phyloP scores from a whole-genome alignment of 2,888 invertebrate genomes.

The Allolobophora icterica region DNA sequence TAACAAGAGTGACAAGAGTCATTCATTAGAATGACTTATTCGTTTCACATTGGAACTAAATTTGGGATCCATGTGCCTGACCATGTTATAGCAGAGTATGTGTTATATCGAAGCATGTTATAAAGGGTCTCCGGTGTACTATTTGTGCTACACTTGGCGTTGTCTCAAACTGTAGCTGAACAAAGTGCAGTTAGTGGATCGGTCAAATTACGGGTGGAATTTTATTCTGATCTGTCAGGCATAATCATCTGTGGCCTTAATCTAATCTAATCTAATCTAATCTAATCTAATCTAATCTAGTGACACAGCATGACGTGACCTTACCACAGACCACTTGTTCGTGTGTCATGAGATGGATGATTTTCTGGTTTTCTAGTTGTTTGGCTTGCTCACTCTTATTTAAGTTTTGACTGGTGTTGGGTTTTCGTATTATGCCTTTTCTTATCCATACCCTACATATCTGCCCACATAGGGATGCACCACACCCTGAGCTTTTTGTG shows the following conservation, averaged over 20 bases:
- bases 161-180: background rate
- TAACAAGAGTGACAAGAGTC: too few relatives aligned
- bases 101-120: background rate
- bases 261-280: constrained; percentile 3
- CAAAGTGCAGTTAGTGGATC: background rate
- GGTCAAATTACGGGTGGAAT: background rate
- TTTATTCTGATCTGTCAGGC: background rate
- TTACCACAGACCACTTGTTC: background rate
- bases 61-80: background rate
- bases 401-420: background rate
- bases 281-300: background rate
- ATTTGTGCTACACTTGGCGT: background rate
- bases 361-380: background rate
- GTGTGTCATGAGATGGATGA: background rate
- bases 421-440: background rate
- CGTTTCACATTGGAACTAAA: background rate
- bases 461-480: background rate
- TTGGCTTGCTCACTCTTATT: background rate
- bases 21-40: background rate
- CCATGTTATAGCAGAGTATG: background rate
- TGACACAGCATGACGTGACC: constrained; percentile 8
- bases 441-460: background rate
- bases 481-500: background rate
- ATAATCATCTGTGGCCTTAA: constrained; percentile 11
- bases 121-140: background rate